Evolutionary conservation across 2,888 invertebrate species (phyloP).

Genomic region (Blastobasis adustella): DNA sequence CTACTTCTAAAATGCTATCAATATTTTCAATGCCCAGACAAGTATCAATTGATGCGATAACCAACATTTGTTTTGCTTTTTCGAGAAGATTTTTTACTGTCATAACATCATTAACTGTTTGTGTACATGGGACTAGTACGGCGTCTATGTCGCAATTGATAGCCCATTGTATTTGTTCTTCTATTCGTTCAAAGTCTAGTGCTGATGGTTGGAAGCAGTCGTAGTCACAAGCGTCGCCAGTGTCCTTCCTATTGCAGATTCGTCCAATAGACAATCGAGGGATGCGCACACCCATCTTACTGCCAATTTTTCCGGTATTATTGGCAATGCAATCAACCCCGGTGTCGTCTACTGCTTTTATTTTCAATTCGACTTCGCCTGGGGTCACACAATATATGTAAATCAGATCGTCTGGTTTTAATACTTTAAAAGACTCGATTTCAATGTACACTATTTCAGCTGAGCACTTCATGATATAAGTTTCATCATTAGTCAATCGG

Average conservation of each 20-base stretch:
- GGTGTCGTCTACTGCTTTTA: constrained; percentile 21
- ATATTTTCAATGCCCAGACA: constrained; percentile 31
- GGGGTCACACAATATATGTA: neutral
- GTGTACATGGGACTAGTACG: constrained; percentile 9
- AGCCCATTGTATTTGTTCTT: constrained; percentile 17
- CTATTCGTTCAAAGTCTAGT: neutral
- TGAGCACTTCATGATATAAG: constrained; percentile 45
- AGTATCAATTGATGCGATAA: constrained; percentile 18
- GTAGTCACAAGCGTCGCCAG: too few species aligned
- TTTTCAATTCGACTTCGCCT: neutral
- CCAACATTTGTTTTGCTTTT: constrained; percentile 17
- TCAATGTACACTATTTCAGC: constrained; percentile 50
- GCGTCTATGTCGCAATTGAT: constrained; percentile 16
- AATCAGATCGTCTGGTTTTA: constrained; percentile 41
- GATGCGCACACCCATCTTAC: constrained; percentile 26
- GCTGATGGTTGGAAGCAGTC: neutral
- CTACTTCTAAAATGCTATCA: constrained; percentile 80
- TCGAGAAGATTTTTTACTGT: constrained; percentile 3
- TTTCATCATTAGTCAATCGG: constrained; percentile 38
- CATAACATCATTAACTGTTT: neutral
- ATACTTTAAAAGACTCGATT: constrained; percentile 39
- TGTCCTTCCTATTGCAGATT: too few species aligned
- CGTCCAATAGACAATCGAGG: neutral
- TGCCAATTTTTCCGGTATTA: constrained; percentile 46
- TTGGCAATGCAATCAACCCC: constrained; percentile 45